Evolutionary conservation across 2,888 invertebrate genomes (phyloP).

Genomic region (Cremastinae sp.): DNA sequence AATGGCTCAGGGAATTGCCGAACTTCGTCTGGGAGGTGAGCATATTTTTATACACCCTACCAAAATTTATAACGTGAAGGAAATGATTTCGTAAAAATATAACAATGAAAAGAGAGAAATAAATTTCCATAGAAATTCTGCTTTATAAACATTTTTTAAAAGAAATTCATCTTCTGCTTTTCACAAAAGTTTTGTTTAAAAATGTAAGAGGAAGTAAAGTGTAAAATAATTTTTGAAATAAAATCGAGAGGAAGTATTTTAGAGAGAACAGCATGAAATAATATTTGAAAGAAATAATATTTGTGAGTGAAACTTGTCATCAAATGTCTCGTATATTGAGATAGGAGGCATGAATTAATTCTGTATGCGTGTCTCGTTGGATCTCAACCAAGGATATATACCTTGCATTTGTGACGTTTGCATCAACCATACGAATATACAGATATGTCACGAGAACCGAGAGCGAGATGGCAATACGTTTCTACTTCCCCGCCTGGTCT

Average conservation of each 20-base stretch:
- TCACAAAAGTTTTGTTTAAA: too few species aligned
- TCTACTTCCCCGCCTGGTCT: slow-evolving; percentile 43
- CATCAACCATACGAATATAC: slow-evolving; percentile 24
- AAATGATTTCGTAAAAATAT: too few species aligned
- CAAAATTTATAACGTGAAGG: slow-evolving; percentile 6
- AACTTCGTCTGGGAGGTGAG: slow-evolving; percentile 80
- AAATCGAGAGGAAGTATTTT: too few species aligned
- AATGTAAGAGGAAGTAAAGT: too few species aligned
- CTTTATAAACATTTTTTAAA: too few species aligned
- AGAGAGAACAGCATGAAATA: too few species aligned
- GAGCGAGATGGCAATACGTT: slow-evolving; percentile 22
- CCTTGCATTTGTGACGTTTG: slow-evolving; percentile 52
- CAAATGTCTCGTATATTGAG: slow-evolving; percentile 7
- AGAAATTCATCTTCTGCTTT: too few species aligned
- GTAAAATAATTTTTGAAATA: too few species aligned
- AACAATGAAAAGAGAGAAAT: too few species aligned
- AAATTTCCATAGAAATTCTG: too few species aligned
- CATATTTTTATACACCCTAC: slow-evolving; percentile 55
- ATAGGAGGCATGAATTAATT: not conserved
- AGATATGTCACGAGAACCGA: slow-evolving; percentile 17
- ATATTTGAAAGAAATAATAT: not conserved
- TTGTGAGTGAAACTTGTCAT: not conserved
- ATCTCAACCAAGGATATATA: slow-evolving; percentile 44
- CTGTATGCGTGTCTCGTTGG: slow-evolving; percentile 31
- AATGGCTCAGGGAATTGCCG: slow-evolving; percentile 80